Evolutionary conservation across 2,113 vertebrate genomes (phyloP).

Genomic region (Mirza zaza): DNA sequence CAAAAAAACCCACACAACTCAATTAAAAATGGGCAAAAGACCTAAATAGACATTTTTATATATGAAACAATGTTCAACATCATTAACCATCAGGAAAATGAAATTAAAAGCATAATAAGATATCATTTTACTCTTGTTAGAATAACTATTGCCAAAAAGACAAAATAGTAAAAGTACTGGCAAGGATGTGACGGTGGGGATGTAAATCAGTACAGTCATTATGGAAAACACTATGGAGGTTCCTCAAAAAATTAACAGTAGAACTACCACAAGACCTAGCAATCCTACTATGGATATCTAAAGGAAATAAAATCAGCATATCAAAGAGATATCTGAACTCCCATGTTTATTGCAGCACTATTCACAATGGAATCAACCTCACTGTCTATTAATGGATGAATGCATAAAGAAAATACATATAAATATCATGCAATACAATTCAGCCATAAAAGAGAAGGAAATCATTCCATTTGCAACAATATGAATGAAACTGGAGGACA

Average conservation of each 20-base stretch:
- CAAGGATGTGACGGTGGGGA: neutral
- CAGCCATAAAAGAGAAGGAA: neutral
- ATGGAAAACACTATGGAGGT: neutral
- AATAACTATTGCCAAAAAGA: neutral
- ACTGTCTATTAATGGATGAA: too few species aligned
- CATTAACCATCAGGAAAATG: too few species aligned
- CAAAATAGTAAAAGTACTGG: neutral
- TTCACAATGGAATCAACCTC: neutral
- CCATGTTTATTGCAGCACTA: neutral
- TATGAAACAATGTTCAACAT: too few species aligned
- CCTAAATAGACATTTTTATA: too few species aligned
- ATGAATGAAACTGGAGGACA: too few species aligned
- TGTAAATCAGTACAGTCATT: neutral
- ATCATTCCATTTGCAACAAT: too few species aligned
- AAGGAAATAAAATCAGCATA: neutral
- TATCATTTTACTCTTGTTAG: too few species aligned
- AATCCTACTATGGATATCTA: neutral
- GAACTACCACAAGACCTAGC: neutral
- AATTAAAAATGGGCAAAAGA: too few species aligned
- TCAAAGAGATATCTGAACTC: neutral
- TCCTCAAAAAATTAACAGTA: neutral
- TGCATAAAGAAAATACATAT: too few species aligned
- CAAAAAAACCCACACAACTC: too few species aligned
- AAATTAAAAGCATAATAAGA: too few species aligned
- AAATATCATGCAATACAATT: neutral